A percentile compares a stretch with the other conserved stretches of the same genome.
phyloP scores from a whole-genome alignment of 2,888 invertebrate species.

The Gymnoscelis rufifasciata region DNA sequence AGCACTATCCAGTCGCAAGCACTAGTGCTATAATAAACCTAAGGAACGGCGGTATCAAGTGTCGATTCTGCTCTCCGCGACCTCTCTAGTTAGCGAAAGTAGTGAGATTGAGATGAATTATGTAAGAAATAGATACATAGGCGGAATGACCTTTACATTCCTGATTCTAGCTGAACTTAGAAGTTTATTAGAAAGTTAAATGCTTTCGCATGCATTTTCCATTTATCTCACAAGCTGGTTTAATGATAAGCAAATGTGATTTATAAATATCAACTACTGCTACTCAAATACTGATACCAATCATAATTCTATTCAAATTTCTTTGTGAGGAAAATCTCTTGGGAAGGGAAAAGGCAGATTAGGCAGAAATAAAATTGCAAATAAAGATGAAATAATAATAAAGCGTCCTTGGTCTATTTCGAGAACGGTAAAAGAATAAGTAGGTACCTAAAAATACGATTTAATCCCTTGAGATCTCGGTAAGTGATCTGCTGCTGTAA shows the following conservation, averaged over 20 bases:
- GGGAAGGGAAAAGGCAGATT: no score
- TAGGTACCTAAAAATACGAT: background rate
- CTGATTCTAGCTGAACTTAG: slow-evolving; percentile 1
- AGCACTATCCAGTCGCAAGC: slow-evolving; percentile 11
- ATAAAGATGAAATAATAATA: background rate
- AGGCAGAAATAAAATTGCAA: no score
- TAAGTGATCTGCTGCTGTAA: background rate
- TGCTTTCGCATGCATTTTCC: background rate
- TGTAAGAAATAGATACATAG: slow-evolving; percentile 14
- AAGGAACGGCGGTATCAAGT: slow-evolving; percentile 24
- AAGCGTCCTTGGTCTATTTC: background rate
- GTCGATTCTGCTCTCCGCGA: slow-evolving; percentile 14
- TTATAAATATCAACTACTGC: no score
- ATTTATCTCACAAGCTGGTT: no score
- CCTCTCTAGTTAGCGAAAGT: slow-evolving; percentile 26
- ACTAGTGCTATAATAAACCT: slow-evolving; percentile 14
- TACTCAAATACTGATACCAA: no score
- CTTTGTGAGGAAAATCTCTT: no score
- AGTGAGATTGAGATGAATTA: slow-evolving; percentile 14
- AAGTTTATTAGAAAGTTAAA: slow-evolving; percentile 1
- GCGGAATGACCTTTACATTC: slow-evolving; percentile 3
- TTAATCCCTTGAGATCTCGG: background rate
- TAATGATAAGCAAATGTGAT: no score
- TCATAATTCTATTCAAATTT: no score
- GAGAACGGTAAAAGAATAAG: background rate